Conservation (phyloP, 2,113 vertebrate species). For the Cromileptes altivelis region DNA sequence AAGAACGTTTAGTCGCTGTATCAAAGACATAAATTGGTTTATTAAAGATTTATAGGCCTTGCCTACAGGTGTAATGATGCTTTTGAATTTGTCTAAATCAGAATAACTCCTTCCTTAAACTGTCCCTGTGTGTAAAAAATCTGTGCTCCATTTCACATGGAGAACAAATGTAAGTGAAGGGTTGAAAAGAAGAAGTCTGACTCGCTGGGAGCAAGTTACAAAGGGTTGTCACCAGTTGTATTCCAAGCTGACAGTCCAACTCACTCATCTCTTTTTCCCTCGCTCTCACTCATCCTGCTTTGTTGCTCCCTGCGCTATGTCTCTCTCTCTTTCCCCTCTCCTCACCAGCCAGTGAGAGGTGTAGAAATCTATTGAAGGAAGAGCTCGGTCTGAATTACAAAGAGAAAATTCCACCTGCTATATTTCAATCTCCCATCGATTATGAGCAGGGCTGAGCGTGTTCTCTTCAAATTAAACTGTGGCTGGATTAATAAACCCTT, state of each 20-base stretch:
- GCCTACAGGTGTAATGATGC: not conserved
- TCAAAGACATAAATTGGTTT: not conserved
- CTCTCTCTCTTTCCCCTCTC: not conserved
- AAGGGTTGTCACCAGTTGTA: conserved; percentile 56
- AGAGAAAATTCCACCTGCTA: conserved; percentile 70
- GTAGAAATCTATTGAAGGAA: conserved; percentile 56
- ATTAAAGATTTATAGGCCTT: not conserved
- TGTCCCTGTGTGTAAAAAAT: not conserved
- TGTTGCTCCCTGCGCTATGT: not conserved
- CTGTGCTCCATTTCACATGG: conserved; percentile 46
- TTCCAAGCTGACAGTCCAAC: conserved; percentile 80
- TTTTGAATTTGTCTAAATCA: not conserved
- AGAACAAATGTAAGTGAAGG: conserved; percentile 75
- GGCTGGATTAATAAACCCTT: conserved; percentile 58
- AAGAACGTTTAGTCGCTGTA: not conserved
- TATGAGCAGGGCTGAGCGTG: conserved; percentile 39
- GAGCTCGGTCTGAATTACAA: conserved; percentile 60
- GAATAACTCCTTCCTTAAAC: not conserved
- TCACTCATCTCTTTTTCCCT: conserved; percentile 65
- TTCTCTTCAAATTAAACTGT: conserved; percentile 61
- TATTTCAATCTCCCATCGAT: conserved; percentile 57
- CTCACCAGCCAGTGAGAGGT: conserved; percentile 64
- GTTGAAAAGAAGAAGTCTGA: conserved; percentile 76
- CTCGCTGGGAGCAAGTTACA: conserved; percentile 82
- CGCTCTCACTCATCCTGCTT: not conserved